These are phyloP conservation scores for Pollicipes pollicipes DNA, from an alignment of 1,140 invertebrate genomes.

Conservation along the genomic window DNA sequence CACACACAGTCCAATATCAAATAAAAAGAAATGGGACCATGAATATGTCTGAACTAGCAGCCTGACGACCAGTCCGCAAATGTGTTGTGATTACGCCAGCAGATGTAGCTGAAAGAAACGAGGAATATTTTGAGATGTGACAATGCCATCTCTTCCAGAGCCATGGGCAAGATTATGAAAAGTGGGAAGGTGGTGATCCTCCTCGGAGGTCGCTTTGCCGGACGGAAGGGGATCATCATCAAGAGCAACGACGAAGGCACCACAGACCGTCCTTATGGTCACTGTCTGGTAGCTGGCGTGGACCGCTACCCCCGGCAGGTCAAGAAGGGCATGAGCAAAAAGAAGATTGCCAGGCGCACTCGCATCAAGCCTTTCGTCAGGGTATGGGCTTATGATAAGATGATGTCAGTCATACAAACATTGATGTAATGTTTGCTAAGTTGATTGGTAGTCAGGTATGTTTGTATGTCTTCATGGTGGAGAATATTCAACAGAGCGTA, in stretches of 20 bases:
- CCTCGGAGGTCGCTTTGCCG: constrained; percentile 90
- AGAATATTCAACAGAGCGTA: too few species aligned
- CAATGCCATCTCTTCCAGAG: constrained; percentile 1
- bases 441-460: too few species aligned
- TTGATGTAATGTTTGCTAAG: too few species aligned
- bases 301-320: constrained; percentile 93
- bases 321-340: constrained; percentile 91
- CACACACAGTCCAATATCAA: too few species aligned
- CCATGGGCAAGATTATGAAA: constrained; percentile 97
- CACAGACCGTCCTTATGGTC: constrained; percentile 83
- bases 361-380: constrained; percentile 97
- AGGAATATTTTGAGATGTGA: too few species aligned
- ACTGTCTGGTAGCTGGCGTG: constrained; percentile 93
- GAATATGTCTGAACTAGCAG: too few species aligned
- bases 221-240: constrained; percentile 89
- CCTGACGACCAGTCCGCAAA: too few species aligned
- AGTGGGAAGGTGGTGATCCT: constrained; percentile 92
- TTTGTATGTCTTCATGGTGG: too few species aligned
- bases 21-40: too few species aligned
- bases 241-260: constrained; percentile 95
- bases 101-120: too few species aligned
- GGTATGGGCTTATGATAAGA: constrained; percentile 32
- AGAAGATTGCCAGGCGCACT: constrained; percentile 82
- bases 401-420: too few species aligned
- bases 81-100: too few species aligned